Base-by-base conservation (phyloP, 2,797 vertebrate species). In the Anguilla megastoma region DNA sequence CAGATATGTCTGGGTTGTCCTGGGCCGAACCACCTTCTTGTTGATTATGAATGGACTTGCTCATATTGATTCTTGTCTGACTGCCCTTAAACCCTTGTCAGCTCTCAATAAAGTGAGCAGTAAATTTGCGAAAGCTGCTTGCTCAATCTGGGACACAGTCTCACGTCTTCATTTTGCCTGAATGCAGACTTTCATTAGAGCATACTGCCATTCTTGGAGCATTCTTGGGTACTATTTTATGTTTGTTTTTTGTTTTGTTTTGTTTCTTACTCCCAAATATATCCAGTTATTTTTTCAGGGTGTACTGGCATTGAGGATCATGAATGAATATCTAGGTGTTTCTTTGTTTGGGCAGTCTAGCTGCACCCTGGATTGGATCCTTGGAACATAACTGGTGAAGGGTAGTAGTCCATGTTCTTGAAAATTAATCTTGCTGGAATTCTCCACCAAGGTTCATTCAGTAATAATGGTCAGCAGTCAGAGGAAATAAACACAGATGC, bases 91-190 rank as follows among this genome's bases (percentile, higher is more conserved):
- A 79, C 54, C 80, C 87, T 93, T 88, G 84, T 89, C 89, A 76
- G 90, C 90, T 88, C 88, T 91, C 86, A 93, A 93, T 93, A 93
- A 93, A 92, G 58, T 82, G 50, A 83, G 88, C 91, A 90, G 88
- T 45, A 87, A 88, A 82, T 86, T 88, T 87, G 74, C 63, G 82
- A 85, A 63, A 84, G 84, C 89, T 89, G 90, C 89, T 89, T 92
- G 91, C 88, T 79, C 87, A 88, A 90, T 56, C 87, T 87, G 85
- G 54, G 87, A 12, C 52, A 24, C 86, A 21, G 87, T 84, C 18
- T 33, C 71, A 24, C 41, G 27, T 85, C 76, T 89, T 79, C 52
- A 84, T 84, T 84, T 84, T 52, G 54, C 0, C 83, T 50, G 7
- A 82, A 16, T n/a, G 36, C 45, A 82, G 14, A 16, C 74, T 21